These are phyloP conservation scores for Meriones unguiculatus DNA, from an alignment of 2,113 vertebrate species.

Conservation along the genomic window DNA sequence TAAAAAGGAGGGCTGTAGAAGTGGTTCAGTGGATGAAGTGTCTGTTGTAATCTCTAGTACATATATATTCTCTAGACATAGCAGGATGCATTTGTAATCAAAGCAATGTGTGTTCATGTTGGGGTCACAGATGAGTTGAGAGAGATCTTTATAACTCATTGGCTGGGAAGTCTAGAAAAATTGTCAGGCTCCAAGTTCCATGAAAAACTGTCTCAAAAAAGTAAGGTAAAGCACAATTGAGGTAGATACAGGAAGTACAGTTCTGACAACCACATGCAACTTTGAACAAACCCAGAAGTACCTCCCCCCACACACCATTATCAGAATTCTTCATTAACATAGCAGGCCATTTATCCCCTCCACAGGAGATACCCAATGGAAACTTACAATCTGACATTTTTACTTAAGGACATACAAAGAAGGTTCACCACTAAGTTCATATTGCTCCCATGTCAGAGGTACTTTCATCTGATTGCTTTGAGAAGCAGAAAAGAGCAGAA, in stretches of 20 bases:
- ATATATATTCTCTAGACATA: not conserved
- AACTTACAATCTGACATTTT: not conserved
- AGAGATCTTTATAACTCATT: not conserved
- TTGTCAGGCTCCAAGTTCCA: not conserved
- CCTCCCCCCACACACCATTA: rapidly evolving
- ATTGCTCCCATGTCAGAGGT: not conserved
- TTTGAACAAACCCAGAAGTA: not conserved
- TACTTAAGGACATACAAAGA: not conserved
- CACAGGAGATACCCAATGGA: not conserved
- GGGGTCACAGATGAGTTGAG: not conserved
- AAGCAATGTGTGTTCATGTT: not conserved
- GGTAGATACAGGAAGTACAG: no score
- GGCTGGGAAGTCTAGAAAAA: not conserved
- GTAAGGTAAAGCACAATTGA: not conserved
- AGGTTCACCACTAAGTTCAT: not conserved
- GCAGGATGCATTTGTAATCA: not conserved
- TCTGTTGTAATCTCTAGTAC: not conserved
- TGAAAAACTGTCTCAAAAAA: not conserved
- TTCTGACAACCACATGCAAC: not conserved
- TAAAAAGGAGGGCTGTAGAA: rapidly evolving
- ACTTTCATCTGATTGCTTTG: slow-evolving; percentile 2
- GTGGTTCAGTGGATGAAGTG: not conserved
- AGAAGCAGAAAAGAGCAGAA: slow-evolving; percentile 49
- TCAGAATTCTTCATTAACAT: not conserved
- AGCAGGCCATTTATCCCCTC: not conserved